Evolutionary conservation across 2,888 invertebrate species (phyloP).

Genomic region (Dasysyrphus albostriatus): DNA sequence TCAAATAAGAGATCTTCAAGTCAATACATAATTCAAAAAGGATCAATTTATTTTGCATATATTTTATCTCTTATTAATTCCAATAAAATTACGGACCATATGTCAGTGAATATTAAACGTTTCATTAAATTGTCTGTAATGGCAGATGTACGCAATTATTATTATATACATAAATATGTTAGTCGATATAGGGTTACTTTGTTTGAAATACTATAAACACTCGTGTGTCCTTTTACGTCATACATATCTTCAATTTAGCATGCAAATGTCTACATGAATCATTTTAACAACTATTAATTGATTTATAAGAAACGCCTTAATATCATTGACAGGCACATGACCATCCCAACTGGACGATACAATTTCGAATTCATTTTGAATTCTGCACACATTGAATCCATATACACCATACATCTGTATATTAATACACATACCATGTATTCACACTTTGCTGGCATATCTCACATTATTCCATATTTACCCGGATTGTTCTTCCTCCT

Average conservation of each 20-base stretch:
- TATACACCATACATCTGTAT: constrained; percentile 8
- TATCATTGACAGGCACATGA: constrained; percentile 28
- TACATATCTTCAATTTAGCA: background rate
- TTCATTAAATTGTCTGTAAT: constrained; percentile 9
- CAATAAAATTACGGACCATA: background rate
- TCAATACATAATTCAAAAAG: background rate
- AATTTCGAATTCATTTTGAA: constrained; percentile 55
- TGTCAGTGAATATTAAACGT: constrained; percentile 14
- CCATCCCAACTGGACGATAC: constrained; percentile 44
- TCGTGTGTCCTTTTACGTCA: background rate
- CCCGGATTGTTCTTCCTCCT: too few relatives aligned
- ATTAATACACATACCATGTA: constrained; percentile 20
- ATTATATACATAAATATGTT: background rate
- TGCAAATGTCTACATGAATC: constrained; percentile 52
- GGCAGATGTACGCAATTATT: background rate
- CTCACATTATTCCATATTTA: constrained; percentile 28
- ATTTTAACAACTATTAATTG: constrained; percentile 61
- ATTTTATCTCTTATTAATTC: constrained; percentile 6
- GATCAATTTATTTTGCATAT: constrained; percentile 18
- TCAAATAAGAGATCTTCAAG: constrained; percentile 5
- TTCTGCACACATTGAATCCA: constrained; percentile 43
- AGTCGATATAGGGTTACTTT: background rate
- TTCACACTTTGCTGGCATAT: constrained; percentile 33
- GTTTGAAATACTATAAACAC: background rate
- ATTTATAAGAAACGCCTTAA: constrained; percentile 54